These are phyloP conservation scores for Tetrapedia diversipes DNA, from an alignment of 2,888 invertebrate species.

Conservation along the genomic window DNA sequence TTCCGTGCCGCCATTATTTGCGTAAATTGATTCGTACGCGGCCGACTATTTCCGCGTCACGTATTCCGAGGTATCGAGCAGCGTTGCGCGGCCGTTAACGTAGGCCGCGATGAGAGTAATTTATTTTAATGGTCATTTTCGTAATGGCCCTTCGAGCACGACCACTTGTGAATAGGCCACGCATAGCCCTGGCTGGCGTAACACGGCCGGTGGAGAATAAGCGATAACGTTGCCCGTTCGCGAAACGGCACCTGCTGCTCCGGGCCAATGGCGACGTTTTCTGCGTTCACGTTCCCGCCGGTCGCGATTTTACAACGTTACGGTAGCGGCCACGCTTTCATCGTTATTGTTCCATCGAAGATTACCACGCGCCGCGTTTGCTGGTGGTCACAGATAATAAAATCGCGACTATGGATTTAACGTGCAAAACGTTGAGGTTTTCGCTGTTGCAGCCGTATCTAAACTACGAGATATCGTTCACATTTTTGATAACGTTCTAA, in stretches of 20 bases:
- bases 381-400: neutral
- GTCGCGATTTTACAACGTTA: neutral
- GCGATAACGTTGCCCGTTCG: conserved; percentile 54
- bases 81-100: conserved; percentile 19
- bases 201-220: conserved; percentile 37
- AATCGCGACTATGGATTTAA: neutral
- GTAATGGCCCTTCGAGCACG: conserved; percentile 79
- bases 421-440: no score
- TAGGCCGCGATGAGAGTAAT: conserved; percentile 75
- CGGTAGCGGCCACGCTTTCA: neutral
- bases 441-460: no score
- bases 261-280: conserved; percentile 44
- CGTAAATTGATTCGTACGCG: conserved; percentile 77
- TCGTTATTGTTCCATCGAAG: no score
- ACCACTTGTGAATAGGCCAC: conserved; percentile 66
- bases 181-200: conserved; percentile 44
- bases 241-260: conserved; percentile 53
- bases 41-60: conserved; percentile 73
- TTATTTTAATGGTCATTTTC: conserved; percentile 81
- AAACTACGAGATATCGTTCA: no score
- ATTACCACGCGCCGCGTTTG: no score
- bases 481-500: no score
- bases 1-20: conserved; percentile 77
- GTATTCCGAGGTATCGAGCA: conserved; percentile 52
- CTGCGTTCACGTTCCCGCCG: neutral